Percentiles rank a stretch among this genome's conserved stretches.
phyloP scores from a whole-genome alignment of 2,797 vertebrate species.

The Decapterus maruadsi region DNA sequence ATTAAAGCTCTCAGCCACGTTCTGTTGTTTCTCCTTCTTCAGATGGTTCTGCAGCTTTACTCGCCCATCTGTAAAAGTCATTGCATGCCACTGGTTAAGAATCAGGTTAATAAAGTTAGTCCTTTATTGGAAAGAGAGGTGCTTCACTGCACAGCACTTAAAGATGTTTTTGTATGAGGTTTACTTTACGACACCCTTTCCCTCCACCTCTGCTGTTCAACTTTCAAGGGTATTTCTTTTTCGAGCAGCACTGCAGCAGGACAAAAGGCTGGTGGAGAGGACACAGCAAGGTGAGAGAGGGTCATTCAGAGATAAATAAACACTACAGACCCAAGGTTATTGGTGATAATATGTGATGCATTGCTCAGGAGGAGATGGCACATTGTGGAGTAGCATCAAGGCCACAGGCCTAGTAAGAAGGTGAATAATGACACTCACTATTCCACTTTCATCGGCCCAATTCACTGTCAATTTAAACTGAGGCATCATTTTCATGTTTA shows the following conservation, averaged over 20 bases:
- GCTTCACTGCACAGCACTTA: slow-evolving; percentile 28
- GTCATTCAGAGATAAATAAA: slow-evolving; percentile 76
- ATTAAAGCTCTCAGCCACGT: too few species aligned
- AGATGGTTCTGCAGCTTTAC: too few species aligned
- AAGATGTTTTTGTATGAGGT: slow-evolving; percentile 33
- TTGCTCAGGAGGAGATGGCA: slow-evolving; percentile 56
- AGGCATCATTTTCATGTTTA: slow-evolving; percentile 65
- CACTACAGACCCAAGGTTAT: slow-evolving; percentile 72
- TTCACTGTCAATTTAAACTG: slow-evolving; percentile 63
- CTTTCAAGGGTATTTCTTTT: slow-evolving; percentile 72
- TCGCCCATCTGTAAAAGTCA: too few species aligned
- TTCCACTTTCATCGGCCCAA: slow-evolving; percentile 58
- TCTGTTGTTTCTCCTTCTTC: too few species aligned
- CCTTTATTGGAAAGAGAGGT: slow-evolving; percentile 21
- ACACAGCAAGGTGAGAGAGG: slow-evolving; percentile 42
- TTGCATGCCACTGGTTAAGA: neutral
- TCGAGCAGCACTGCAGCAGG: slow-evolving; percentile 31
- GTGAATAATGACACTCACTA: slow-evolving; percentile 72
- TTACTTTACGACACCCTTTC: slow-evolving; percentile 38
- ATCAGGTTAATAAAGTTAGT: slow-evolving; percentile 47
- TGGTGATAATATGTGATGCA: slow-evolving; percentile 63
- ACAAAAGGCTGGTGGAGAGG: slow-evolving; percentile 55
- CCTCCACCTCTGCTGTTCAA: slow-evolving; percentile 48
- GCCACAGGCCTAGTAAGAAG: slow-evolving; percentile 52
- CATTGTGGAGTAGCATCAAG: slow-evolving; percentile 50